Percentiles rank a stretch among this genome's conserved stretches.
phyloP scores from a whole-genome alignment of 2,113 vertebrate species.

The Romanogobio albipinnatus region DNA sequence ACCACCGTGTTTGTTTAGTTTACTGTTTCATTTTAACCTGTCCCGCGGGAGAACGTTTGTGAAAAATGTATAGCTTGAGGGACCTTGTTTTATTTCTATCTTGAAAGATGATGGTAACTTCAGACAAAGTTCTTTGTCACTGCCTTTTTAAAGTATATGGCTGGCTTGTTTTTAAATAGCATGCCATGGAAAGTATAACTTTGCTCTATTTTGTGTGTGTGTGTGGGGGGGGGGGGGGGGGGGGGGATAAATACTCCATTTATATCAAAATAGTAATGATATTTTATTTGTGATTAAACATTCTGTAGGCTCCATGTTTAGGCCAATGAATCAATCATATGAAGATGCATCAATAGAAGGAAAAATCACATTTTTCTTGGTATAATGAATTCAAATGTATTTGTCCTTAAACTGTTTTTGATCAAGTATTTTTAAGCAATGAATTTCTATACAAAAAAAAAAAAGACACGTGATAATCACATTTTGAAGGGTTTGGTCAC shows the following conservation, averaged over 20 bases:
- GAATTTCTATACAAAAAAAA: neutral
- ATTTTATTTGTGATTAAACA: neutral
- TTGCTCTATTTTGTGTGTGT: slow-evolving; percentile 4
- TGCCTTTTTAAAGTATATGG: slow-evolving; percentile 36
- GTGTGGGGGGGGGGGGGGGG: neutral
- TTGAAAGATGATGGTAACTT: slow-evolving; percentile 56
- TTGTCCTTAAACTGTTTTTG: neutral
- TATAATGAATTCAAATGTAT: neutral
- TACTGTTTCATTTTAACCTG: slow-evolving; percentile 56
- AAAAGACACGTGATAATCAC: neutral
- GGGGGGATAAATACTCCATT: no score
- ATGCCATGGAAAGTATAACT: slow-evolving; percentile 40
- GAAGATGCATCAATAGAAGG: neutral
- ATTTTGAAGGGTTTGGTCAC: slow-evolving; percentile 13
- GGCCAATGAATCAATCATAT: neutral
- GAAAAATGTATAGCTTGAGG: slow-evolving; percentile 48
- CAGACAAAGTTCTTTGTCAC: slow-evolving; percentile 26
- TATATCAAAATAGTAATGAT: no score
- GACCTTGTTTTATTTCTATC: slow-evolving; percentile 37
- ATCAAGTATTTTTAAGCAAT: neutral
- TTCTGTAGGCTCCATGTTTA: neutral
- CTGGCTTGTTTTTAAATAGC: slow-evolving; percentile 48
- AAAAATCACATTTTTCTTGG: neutral
- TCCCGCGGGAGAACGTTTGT: slow-evolving; percentile 51
- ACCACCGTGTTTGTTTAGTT: slow-evolving; percentile 54